Percentiles rank a stretch among this genome's conserved stretches.
Conservation (phyloP, 2,888 invertebrate genomes). For the Thyatira batis region DNA sequence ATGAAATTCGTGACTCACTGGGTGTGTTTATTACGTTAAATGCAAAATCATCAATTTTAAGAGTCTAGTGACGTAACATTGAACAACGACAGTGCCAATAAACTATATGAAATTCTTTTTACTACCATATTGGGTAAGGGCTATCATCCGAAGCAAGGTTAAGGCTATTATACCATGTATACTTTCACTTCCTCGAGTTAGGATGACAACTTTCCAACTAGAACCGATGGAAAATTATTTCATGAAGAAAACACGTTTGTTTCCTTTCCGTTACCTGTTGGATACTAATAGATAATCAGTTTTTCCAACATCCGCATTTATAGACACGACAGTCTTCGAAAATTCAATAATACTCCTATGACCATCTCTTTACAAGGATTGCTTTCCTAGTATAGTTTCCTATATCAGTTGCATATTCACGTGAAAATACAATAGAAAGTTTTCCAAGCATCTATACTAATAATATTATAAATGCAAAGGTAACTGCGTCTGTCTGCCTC, state of each 20-base stretch:
- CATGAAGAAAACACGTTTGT: background rate
- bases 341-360: background rate
- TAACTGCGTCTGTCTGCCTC: too few species aligned
- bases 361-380: background rate
- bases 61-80: background rate
- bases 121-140: background rate
- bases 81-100: background rate
- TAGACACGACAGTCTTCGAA: background rate
- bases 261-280: background rate
- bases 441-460: background rate
- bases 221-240: background rate
- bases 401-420: too few species aligned
- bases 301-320: background rate
- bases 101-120: background rate
- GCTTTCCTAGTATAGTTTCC: background rate
- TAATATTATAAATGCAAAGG: too few species aligned
- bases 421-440: background rate
- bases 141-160: background rate
- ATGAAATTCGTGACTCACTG: background rate
- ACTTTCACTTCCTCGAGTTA: conserved; percentile 3
- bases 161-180: background rate
- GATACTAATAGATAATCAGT: background rate
- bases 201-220: background rate
- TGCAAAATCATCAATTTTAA: background rate
- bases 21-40: background rate